Evolutionary conservation across 2,113 vertebrate genomes (phyloP).

Genomic region (Martes martes): DNA sequence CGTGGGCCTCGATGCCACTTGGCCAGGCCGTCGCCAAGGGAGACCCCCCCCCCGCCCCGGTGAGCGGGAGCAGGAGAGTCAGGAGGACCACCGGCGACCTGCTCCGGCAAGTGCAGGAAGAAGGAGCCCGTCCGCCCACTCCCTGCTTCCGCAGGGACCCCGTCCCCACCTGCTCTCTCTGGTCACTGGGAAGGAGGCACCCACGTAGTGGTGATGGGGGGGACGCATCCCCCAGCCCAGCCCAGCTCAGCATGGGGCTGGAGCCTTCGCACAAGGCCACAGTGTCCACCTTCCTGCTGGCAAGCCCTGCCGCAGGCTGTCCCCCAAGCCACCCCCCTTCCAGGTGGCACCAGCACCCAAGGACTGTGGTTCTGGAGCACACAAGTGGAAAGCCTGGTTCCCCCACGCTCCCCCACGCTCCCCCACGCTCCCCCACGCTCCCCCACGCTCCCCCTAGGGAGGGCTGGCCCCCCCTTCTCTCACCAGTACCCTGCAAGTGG

Average conservation of each 20-base stretch:
- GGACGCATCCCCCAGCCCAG: background rate
- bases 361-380: background rate
- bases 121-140: background rate
- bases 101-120: background rate
- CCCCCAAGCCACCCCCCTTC: background rate
- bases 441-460: background rate
- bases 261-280: background rate
- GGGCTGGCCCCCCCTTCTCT: background rate
- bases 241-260: background rate
- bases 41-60: background rate
- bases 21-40: background rate
- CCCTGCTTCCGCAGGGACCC: background rate
- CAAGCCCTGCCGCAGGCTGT: rapidly evolving
- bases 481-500: background rate
- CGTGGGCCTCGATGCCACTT: too few species aligned
- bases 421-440: too few species aligned
- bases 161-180: rapidly evolving
- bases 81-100: background rate
- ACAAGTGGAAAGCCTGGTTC: background rate
- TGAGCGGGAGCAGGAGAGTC: background rate
- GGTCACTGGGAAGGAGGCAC: background rate
- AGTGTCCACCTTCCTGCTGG: background rate
- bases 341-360: rapidly evolving
- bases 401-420: too few species aligned
- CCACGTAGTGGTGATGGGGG: too few species aligned